Conservation (phyloP, 2,888 invertebrate genomes). For the Nymphalis polychloros region DNA sequence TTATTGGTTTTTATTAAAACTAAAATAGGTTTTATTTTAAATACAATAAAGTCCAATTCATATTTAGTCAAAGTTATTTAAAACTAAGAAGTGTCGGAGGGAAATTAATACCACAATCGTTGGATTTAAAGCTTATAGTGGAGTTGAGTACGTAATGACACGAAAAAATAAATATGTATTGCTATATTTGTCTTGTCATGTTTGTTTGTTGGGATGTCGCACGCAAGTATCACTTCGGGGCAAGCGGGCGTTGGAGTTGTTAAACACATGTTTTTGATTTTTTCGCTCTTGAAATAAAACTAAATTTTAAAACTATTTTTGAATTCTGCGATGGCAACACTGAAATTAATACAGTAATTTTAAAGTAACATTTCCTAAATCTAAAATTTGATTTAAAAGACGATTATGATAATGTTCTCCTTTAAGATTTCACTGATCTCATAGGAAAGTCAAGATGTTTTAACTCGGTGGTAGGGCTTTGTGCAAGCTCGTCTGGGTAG, state of each 20-base stretch:
- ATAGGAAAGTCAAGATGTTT: too few species aligned
- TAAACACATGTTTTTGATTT: background rate
- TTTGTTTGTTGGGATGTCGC: conserved; percentile 61
- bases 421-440: too few species aligned
- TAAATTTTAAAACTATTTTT: too few species aligned
- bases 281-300: too few species aligned
- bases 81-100: conserved; percentile 78
- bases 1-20: conserved; percentile 39
- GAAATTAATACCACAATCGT: conserved; percentile 81
- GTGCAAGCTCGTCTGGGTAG: too few species aligned
- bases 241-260: conserved; percentile 4
- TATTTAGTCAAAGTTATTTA: conserved; percentile 55
- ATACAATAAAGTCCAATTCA: conserved; percentile 44
- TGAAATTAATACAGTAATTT: too few species aligned
- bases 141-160: conserved; percentile 74
- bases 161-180: conserved; percentile 72
- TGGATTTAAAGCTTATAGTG: conserved; percentile 78
- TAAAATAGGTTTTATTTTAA: conserved; percentile 48
- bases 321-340: too few species aligned
- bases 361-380: too few species aligned
- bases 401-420: too few species aligned
- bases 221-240: conserved; percentile 59
- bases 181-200: conserved; percentile 53
- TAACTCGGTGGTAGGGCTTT: too few species aligned
- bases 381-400: too few species aligned